A percentile compares a stretch with the other conserved stretches of the same genome.
Conservation (phyloP, 1,140 invertebrate genomes). For the Hylyphantes graminicola region DNA sequence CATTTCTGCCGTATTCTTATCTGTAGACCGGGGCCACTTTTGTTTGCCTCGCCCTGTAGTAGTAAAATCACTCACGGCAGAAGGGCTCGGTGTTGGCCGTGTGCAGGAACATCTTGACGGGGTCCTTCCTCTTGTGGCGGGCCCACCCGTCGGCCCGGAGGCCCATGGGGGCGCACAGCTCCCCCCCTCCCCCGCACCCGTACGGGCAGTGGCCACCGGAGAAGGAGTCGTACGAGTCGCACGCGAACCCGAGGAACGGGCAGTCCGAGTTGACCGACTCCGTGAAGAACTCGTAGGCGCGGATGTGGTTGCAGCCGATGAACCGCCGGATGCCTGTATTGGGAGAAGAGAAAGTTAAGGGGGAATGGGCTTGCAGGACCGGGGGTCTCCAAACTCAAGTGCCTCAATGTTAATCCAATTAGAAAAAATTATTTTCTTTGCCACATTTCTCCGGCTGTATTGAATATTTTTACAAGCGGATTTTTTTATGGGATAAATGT, state of each 20-base stretch:
- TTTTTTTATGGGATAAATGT: too few relatives aligned
- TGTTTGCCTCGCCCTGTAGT: background rate
- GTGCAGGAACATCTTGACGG: conserved; percentile 77
- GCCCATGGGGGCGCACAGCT: conserved; percentile 56
- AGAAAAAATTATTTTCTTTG: too few relatives aligned
- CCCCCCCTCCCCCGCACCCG: conserved; percentile 76
- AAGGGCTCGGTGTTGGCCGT: conserved; percentile 77
- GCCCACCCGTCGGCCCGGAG: conserved; percentile 66
- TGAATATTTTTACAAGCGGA: too few relatives aligned
- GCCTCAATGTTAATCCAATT: too few relatives aligned
- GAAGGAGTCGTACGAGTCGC: conserved; percentile 76
- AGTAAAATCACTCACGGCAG: conserved; percentile 77
- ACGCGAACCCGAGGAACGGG: conserved; percentile 72
- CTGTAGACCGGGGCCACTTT: too few relatives aligned
- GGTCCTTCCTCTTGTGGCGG: conserved; percentile 63
- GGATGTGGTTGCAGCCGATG: conserved; percentile 85
- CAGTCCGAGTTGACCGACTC: conserved; percentile 85
- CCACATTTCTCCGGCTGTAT: too few relatives aligned
- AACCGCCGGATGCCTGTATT: conserved; percentile 78
- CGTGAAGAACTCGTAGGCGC: conserved; percentile 85
- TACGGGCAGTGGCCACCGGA: conserved; percentile 78
- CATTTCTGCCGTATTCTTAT: too few relatives aligned
- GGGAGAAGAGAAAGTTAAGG: too few relatives aligned
- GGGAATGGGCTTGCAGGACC: too few relatives aligned
- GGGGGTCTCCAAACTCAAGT: too few relatives aligned